phyloP scores from a whole-genome alignment of 2,888 invertebrate genomes.

The Steinernema scapterisci region DNA sequence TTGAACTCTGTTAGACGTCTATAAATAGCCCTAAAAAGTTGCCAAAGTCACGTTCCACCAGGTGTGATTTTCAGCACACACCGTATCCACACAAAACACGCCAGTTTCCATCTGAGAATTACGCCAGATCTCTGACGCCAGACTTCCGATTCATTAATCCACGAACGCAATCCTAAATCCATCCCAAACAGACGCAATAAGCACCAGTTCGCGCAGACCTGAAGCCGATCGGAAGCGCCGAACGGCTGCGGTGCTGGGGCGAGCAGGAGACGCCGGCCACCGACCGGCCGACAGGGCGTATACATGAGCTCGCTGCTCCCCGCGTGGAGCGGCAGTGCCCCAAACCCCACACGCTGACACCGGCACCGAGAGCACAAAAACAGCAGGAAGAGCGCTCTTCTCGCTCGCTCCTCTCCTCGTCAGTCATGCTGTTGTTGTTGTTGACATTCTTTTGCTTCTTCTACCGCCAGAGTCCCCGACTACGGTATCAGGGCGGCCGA shows the following conservation, averaged over 20 bases:
- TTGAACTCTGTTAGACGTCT: too few species aligned
- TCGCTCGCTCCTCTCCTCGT: not conserved
- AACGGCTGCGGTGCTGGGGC: too few species aligned
- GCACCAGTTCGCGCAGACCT: too few species aligned
- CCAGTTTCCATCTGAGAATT: too few species aligned
- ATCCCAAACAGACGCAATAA: too few species aligned
- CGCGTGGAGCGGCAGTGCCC: not conserved
- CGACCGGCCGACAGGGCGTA: not conserved
- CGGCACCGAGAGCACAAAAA: not conserved
- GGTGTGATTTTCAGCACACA: too few species aligned
- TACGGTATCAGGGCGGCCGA: slow-evolving; percentile 28
- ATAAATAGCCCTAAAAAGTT: too few species aligned
- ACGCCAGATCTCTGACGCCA: too few species aligned
- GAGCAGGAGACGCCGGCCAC: not conserved
- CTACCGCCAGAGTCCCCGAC: not conserved
- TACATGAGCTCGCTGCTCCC: not conserved
- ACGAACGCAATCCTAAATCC: too few species aligned
- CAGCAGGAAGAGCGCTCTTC: not conserved
- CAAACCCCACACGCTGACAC: not conserved
- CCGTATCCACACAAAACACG: too few species aligned
- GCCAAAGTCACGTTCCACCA: too few species aligned
- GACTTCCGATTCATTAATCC: too few species aligned
- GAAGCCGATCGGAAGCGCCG: not conserved
- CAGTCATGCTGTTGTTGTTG: slow-evolving; percentile 28
- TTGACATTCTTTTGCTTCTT: slow-evolving; percentile 6